Base-by-base conservation (phyloP, 2,888 invertebrate genomes). In the Myopa testacea region DNA sequence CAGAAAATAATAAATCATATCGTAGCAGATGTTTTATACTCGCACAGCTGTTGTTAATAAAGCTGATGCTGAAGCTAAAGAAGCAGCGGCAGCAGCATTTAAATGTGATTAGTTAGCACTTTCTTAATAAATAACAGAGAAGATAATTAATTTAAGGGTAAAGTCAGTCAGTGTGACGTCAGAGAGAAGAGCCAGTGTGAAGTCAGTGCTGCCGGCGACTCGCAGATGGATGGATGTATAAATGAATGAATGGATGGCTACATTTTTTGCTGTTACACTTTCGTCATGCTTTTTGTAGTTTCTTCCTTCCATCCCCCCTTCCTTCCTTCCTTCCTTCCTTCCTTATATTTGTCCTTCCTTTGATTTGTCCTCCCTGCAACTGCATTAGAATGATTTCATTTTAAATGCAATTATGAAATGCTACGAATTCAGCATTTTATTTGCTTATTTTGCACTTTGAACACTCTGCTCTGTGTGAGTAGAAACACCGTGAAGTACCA, bases 371-470 rank as follows among this genome's bases (percentile, higher is more conserved):
- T 52, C 50, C 34, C 70, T 8, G 14, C 16, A 2, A 26, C 37
- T 38, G 65, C 37, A 37, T 16, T 8, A 37, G 26, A 26, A 73
- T 62, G 62, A 55, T 62, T 45, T 60, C 50, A 58, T 26, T 45
- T 71, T 6, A 71, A 71, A 62, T 73, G 50, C 16, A 63, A 63
- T 73, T 73, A 55, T 73, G 14, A 40, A 60, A 16, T 60, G 60
- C 19, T 38, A 63, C 74, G n/a, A 68, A 68, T n/a, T 68, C 58
- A 75, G 75, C 67, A 58, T 67, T 75, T 75, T 67, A 68, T 58
- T 55, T 75, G 68, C 75, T 75, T 67, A 68, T 40, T 58, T 55
- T 68, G 75, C 75, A 65, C 40, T 37, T 26, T 19, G 10, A 26
- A 3, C 45, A 6, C 45, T 45, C 10, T 45, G 45, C 45, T 1